Evolutionary conservation across 2,888 invertebrate genomes (phyloP), one percentile per base, ranked within the genome.

Genomic region (Pyrgus malvae): DNA sequence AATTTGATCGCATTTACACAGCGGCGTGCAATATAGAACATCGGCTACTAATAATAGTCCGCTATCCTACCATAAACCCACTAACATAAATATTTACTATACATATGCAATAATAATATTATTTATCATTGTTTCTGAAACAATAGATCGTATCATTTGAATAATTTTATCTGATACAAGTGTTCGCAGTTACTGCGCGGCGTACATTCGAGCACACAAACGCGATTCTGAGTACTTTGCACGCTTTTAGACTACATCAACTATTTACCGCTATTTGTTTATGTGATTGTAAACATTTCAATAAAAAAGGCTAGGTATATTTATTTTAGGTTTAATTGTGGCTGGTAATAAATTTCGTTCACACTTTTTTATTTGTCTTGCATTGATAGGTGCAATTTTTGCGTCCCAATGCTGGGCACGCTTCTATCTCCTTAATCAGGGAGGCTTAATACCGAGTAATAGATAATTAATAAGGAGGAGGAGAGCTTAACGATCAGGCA

Each of bases 141-240:
- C 87, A 87, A 87, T 85, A 86, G 85, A 85, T 85, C 80, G 80
- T 87, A 86, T 86, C 82, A 85, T 88, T 87, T 86, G 84, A 87
- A 87, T 88, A 85, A 85, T 85, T 85, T 83, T 85, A 85, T 86
- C 83, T 78, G 80, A 80, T 81, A 78, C 79, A 81, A 80, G 78
- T 79, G 79, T 83, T 81, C 74, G 73, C 76, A 75, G 62, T 59
- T 62, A 65, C 71, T 65, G 67, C 64, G 72, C 65, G 64, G 59
- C 60, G 67, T 65, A 64, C 54, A 27, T 12, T 63, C 59, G 55
- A 25, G 44, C 21, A 31, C 53, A 49, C 19, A 63, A 60, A 37
- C 12, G 25, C 29, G 25, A 45, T 38, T 29, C 8, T 27, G 42
- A 50, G 33, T 41, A 49, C 40, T 49, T 49, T 33, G 31, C 41